Evolutionary conservation across 2,888 invertebrate species (phyloP), one percentile per base, ranked within the genome.

Genomic region (Epicampocera succincta): DNA sequence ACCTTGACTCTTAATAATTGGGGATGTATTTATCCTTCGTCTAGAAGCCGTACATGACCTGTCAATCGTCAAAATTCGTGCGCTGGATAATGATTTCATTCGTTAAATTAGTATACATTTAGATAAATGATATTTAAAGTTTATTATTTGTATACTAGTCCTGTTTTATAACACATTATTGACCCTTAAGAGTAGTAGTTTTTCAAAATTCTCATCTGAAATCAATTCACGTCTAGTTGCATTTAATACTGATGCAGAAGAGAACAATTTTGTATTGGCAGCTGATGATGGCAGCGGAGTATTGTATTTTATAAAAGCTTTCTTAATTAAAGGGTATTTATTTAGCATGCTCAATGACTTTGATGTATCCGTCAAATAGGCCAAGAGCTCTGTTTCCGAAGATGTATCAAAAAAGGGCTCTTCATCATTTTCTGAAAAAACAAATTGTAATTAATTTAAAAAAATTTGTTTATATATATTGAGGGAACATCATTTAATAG

Each of bases 201-300:
- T 65, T 65, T 65, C 52, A 42, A 68, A 68, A 54, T 68, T 68
- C 25, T 54, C 54, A 54, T 54, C 66, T 42, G 21, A 42, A 40
- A 68, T 13, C 2, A 29, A 52, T 66, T 29, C 63, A 52, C 52
- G 66, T 21, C 52, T 38, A 19, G 52, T 21, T 12, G 40, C 40
- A 40, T 66, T 66, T 66, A 66, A 46, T 40, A 66, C 19, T 40
- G 66, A 52, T 19, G 40, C 52, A 52, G 19, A 66, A 38, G 40
- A 66, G 46, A 66, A 66, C 46, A 66, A 66, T 52, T 40, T 50
- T 52, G 52, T 46, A 52, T 40, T 40, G 6, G 66, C 52, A 66
- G 66, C 52, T 50, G 19, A 65, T 29, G 48, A 65, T 38, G 38
- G 56, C 21, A 56, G 21, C 38, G 61, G 46, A n/a, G 61, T 19